These are phyloP conservation scores for Crenichthys baileyi DNA, from an alignment of 2,797 vertebrate species.

Conservation along the genomic window DNA sequence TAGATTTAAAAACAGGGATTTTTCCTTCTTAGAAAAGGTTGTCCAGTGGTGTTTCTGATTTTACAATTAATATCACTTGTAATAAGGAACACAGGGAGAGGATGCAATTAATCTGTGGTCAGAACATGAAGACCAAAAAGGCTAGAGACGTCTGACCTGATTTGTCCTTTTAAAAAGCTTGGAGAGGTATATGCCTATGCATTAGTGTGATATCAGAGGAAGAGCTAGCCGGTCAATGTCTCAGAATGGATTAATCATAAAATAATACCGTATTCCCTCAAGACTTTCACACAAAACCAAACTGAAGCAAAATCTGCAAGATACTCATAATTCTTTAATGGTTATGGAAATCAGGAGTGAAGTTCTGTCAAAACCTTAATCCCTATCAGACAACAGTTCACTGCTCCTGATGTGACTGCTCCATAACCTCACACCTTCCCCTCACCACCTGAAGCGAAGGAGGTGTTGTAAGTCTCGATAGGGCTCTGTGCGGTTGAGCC, in stretches of 20 bases:
- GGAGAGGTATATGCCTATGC: constrained; percentile 27
- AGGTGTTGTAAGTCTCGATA: constrained; percentile 42
- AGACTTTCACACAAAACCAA: constrained; percentile 40
- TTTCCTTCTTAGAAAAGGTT: constrained; percentile 19
- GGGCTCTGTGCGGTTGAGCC: constrained; percentile 24
- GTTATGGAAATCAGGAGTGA: constrained; percentile 56
- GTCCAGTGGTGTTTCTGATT: constrained; percentile 23
- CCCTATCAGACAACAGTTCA: constrained; percentile 16
- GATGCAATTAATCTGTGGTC: constrained; percentile 58
- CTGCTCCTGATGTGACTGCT: constrained; percentile 5
- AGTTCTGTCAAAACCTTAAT: constrained; percentile 32
- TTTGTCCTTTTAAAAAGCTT: constrained; percentile 74
- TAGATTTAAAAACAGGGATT: neutral
- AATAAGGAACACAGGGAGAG: constrained; percentile 23
- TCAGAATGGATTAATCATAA: constrained; percentile 67
- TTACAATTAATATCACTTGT: constrained; percentile 36
- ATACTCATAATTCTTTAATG: constrained; percentile 64
- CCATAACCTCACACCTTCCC: constrained; percentile 20
- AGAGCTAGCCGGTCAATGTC: constrained; percentile 6
- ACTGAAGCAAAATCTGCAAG: constrained; percentile 67
- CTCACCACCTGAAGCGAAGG: constrained; percentile 13
- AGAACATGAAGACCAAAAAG: constrained; percentile 64
- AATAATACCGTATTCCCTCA: constrained; percentile 39
- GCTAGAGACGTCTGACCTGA: constrained; percentile 77
- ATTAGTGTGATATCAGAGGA: constrained; percentile 6